Percentiles rank a stretch among this genome's conserved stretches.
phyloP scores from a whole-genome alignment of 2,113 vertebrate species.

The Phoxinus phoxinus region DNA sequence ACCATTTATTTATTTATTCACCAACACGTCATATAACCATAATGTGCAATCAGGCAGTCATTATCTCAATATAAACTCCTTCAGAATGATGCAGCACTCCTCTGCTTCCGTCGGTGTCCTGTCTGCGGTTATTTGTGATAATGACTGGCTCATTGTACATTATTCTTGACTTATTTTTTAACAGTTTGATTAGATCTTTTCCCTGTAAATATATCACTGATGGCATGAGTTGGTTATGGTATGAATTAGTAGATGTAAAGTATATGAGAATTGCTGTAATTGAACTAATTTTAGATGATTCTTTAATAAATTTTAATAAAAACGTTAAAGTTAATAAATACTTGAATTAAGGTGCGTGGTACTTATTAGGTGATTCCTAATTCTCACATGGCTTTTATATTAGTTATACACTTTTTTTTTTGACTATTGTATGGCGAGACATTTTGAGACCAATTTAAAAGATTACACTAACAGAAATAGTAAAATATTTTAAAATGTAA shows the following conservation, averaged over 20 bases:
- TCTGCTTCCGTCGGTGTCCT: neutral
- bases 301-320: no score
- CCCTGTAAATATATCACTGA: neutral
- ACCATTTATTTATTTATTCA: neutral
- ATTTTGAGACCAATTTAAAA: neutral
- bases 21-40: neutral
- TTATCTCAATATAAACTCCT: neutral
- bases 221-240: neutral
- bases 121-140: conserved; percentile 1
- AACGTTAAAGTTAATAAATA: no score
- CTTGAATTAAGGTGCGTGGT: neutral
- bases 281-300: neutral
- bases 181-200: neutral
- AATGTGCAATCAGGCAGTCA: neutral
- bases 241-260: neutral
- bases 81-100: neutral
- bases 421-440: neutral
- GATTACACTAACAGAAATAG: neutral
- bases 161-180: neutral
- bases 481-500: neutral
- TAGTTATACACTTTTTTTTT: neutral
- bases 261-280: neutral
- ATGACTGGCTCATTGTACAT: neutral
- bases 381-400: neutral
- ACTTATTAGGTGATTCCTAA: neutral